These are phyloP conservation scores for Bilobella aurantiaca DNA, from an alignment of 1,140 invertebrate species.

Conservation along the genomic window DNA sequence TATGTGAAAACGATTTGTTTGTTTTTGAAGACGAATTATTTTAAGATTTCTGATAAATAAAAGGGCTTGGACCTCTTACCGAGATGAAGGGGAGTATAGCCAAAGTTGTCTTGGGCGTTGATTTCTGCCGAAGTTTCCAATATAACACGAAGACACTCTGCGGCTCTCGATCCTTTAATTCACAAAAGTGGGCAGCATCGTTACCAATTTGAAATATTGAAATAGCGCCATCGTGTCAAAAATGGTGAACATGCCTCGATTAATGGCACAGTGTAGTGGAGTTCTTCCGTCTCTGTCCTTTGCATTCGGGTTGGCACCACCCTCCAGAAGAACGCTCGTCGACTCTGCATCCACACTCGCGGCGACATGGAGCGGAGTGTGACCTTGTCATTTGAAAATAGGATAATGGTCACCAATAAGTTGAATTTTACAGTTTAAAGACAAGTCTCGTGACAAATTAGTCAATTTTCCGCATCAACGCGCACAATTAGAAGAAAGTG, in stretches of 20 bases:
- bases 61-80: no score
- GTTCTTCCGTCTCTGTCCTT: slow-evolving; percentile 35
- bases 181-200: no score
- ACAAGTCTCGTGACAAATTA: neutral
- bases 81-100: slow-evolving; percentile 60
- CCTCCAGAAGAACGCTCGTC: slow-evolving; percentile 42
- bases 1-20: no score
- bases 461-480: neutral
- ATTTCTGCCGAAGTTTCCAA: slow-evolving; percentile 59
- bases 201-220: no score
- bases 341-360: slow-evolving; percentile 42
- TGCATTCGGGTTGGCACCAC: slow-evolving; percentile 38
- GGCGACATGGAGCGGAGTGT: slow-evolving; percentile 44
- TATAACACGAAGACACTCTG: slow-evolving; percentile 56
- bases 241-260: slow-evolving; percentile 29
- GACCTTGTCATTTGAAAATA: slow-evolving; percentile 34
- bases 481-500: neutral
- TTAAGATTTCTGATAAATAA: no score
- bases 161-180: slow-evolving; percentile 58
- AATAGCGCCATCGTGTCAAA: no score
- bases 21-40: no score
- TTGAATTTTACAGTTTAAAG: slow-evolving; percentile 1
- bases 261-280: slow-evolving; percentile 37
- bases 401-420: neutral
- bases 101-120: slow-evolving; percentile 72